These are phyloP conservation scores for Corapipo altera DNA, from an alignment of 2,113 vertebrate species.

Conservation along the genomic window DNA sequence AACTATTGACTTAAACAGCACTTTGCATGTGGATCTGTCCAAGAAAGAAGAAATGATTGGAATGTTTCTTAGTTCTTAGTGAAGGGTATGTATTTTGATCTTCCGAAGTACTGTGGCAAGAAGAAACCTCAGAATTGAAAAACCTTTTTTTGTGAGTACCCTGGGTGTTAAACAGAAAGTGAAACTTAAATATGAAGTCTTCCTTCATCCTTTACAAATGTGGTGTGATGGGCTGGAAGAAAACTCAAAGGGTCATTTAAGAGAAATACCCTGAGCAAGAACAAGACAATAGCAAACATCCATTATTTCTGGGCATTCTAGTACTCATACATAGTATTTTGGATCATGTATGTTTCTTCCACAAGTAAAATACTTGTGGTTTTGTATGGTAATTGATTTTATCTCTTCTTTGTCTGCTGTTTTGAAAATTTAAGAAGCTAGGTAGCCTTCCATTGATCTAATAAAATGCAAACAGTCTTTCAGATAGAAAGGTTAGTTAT, in stretches of 20 bases:
- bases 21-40: not conserved
- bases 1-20: not conserved
- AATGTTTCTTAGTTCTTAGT: not conserved
- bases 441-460: not conserved
- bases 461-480: not conserved
- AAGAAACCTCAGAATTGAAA: not conserved
- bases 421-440: not conserved
- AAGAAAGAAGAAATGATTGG: not conserved
- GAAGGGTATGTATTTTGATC: not conserved
- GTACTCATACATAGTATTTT: not conserved
- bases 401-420: not conserved
- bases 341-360: not conserved
- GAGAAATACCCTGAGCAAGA: not conserved
- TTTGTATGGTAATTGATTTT: not conserved
- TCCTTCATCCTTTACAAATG: not conserved
- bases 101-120: not conserved
- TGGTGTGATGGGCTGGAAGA: not conserved
- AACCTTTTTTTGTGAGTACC: not conserved
- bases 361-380: not conserved
- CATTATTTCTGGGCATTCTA: not conserved
- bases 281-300: not conserved
- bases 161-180: not conserved
- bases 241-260: not conserved
- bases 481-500: not conserved
- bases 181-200: not conserved